Evolutionary conservation across 2,797 vertebrate species (phyloP).

Genomic region (Adrianichthys oophorus): DNA sequence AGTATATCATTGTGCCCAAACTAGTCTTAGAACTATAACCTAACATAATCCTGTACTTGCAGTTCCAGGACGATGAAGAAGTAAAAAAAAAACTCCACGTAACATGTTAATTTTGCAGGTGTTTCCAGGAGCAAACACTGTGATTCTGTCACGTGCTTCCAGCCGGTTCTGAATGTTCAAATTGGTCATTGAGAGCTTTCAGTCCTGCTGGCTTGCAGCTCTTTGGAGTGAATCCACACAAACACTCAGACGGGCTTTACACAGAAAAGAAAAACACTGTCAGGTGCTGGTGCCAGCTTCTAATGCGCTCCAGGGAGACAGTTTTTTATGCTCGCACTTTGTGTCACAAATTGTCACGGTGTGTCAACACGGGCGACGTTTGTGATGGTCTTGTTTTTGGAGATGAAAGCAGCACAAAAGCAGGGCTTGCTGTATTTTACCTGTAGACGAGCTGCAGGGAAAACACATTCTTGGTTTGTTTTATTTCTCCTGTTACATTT

Average conservation of each 20-base stretch:
- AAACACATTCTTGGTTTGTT: background rate
- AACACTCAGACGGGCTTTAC: conserved; percentile 25
- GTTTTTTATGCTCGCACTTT: conserved; percentile 30
- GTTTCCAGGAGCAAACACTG: conserved; percentile 5
- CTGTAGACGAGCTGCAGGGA: conserved; percentile 1
- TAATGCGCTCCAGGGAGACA: conserved; percentile 47
- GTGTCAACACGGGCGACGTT: conserved; percentile 24
- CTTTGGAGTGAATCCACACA: conserved; percentile 49
- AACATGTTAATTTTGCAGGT: too few relatives aligned
- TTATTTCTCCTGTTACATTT: too few relatives aligned
- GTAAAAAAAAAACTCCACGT: too few relatives aligned
- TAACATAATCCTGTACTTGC: too few relatives aligned
- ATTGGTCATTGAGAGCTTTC: conserved; percentile 28
- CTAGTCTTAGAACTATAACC: too few relatives aligned
- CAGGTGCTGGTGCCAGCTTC: conserved; percentile 30
- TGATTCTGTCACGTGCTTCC: conserved; percentile 10
- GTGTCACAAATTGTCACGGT: conserved; percentile 33
- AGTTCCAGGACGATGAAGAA: too few relatives aligned
- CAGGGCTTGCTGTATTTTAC: conserved; percentile 19
- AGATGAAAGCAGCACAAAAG: conserved; percentile 3
- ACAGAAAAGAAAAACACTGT: conserved; percentile 34
- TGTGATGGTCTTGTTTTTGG: conserved; percentile 30
- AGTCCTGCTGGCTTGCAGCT: conserved; percentile 23
- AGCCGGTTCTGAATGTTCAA: background rate
- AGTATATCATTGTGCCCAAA: background rate